phyloP scores from a whole-genome alignment of 2,113 vertebrate genomes.

The Gadus macrocephalus region DNA sequence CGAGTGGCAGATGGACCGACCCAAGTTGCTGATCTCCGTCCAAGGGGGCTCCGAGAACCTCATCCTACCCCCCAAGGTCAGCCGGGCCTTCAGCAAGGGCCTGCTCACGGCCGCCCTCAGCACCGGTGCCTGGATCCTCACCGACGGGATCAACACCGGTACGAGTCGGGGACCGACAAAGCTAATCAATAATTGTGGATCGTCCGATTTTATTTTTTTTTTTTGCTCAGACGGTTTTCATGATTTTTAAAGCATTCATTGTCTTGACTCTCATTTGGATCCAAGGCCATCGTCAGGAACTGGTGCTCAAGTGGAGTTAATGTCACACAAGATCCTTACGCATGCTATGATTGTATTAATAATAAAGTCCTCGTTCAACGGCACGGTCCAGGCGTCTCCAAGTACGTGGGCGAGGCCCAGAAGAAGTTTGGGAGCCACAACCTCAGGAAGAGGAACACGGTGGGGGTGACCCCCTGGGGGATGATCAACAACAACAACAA shows the following conservation, averaged over 20 bases:
- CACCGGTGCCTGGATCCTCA: constrained; percentile 93
- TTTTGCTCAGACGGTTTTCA: no score
- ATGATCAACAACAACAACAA: constrained; percentile 85
- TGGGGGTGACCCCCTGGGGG: constrained; percentile 93
- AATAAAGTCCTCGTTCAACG: constrained; percentile 7
- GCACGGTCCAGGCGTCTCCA: constrained; percentile 81
- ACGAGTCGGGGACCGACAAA: constrained; percentile 9
- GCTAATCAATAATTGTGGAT: background rate
- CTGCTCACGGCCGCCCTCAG: constrained; percentile 88
- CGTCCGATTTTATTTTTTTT: no score
- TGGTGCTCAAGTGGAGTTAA: no score
- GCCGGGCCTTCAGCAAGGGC: constrained; percentile 86
- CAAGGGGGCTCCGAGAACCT: constrained; percentile 91
- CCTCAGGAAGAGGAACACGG: constrained; percentile 83
- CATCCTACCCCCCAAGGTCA: constrained; percentile 79
- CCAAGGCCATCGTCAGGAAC: no score
- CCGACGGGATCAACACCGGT: constrained; percentile 92
- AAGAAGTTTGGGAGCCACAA: constrained; percentile 81
- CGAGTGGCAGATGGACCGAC: constrained; percentile 95
- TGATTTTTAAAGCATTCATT: background rate
- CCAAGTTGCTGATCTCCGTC: constrained; percentile 89
- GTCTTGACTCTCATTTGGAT: background rate
- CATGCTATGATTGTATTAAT: background rate
- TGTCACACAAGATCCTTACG: no score
- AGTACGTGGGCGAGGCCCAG: constrained; percentile 88